Conservation (phyloP, 2,888 invertebrate genomes). For the Luperina testacea region DNA sequence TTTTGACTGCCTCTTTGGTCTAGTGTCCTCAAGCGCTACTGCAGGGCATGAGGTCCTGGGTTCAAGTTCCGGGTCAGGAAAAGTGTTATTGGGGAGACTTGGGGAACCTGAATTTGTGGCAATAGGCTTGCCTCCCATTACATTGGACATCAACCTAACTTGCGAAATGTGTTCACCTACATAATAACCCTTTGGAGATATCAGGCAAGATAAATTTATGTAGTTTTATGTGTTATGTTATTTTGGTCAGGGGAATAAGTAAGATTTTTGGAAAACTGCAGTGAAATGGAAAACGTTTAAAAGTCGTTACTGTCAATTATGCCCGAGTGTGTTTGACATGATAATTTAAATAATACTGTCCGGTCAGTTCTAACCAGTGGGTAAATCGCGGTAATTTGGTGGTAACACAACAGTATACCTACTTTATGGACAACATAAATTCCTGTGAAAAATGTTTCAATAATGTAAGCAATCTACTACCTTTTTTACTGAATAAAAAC, state of each 20-base stretch:
- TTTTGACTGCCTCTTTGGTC: not conserved
- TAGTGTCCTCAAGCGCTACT: not conserved
- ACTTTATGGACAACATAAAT: not conserved
- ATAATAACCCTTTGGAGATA: no score
- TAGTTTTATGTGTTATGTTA: not conserved
- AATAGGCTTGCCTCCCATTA: no score
- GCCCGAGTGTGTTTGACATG: not conserved
- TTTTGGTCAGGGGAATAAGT: not conserved
- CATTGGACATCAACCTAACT: no score
- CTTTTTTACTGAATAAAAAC: conserved; percentile 1
- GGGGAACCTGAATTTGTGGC: no score
- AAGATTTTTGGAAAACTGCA: not conserved
- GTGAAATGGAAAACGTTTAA: not conserved
- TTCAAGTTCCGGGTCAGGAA: no score
- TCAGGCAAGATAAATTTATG: no score
- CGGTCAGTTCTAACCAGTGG: not conserved
- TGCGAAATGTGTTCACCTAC: no score
- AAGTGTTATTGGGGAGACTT: no score
- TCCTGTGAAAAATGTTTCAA: conserved; percentile 20
- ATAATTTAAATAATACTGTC: not conserved
- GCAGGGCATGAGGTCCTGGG: not conserved
- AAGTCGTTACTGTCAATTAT: not conserved
- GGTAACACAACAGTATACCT: not conserved
- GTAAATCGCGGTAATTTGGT: not conserved
- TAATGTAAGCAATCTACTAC: conserved; percentile 10